Evolutionary conservation across 2,113 vertebrate genomes (phyloP), one percentile per base, ranked within the genome.

Genomic region (Microcebus griseorufus): DNA sequence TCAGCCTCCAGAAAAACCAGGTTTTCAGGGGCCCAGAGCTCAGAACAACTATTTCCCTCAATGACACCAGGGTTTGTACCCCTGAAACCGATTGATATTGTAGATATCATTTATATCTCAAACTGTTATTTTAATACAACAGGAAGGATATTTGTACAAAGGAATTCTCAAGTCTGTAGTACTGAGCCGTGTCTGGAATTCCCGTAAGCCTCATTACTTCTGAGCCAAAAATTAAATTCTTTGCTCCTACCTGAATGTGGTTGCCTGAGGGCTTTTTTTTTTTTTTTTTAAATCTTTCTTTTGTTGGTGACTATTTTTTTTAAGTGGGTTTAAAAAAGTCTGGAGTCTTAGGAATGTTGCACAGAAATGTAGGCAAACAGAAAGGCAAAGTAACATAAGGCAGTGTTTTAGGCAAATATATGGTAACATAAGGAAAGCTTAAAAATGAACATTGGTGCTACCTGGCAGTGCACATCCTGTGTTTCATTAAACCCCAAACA

Each of bases 351-450:
- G 39, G 80, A 96, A 83, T 62, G 45, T 72, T 83, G 58, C 67
- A 84, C 20, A 95, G 90, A 97, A 93, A 93, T 93, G 87, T 79
- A 94, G 88, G 86, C 88, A 94, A 93, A 96, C 82, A 94, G 88
- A 90, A 97, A 95, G 79, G 37, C 73, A 83, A 73, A 92, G 86
- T 65, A 93, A 94, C 75, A 92, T 88, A 97, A 89, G 91, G 86
- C 51, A 88, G 32, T 93, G 69, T 96, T 95, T 96, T 65, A 94
- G 96, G 96, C 92, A 96, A 87, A 96, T 97, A 83, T 16, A 78
- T 93, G 89, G 65, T 76, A 97, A 80, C 95, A 95, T 62, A 96
- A 95, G 78, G 95, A 85, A 95, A 97, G 83, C 93, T 97, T 80
- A 90, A 94, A 96, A 95, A 90, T 96, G 96, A 95, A 80, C 87